These are phyloP conservation scores for Psettodes erumei DNA, from an alignment of 2,113 vertebrate species.

Conservation along the genomic window DNA sequence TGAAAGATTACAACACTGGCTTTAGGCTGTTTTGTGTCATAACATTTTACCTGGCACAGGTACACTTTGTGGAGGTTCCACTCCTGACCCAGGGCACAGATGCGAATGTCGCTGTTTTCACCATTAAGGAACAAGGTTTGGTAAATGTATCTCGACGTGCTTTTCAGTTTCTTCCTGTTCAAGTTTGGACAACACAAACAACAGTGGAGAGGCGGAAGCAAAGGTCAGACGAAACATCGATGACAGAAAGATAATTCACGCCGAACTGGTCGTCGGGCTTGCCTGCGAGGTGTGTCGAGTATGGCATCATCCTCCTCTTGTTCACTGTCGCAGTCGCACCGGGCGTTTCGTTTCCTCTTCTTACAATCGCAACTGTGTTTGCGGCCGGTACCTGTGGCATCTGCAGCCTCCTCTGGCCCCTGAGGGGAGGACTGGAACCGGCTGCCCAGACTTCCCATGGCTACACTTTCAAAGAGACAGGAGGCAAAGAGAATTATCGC, in stretches of 20 bases:
- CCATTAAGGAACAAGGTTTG: slow-evolving; percentile 97
- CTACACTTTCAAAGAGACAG: slow-evolving; percentile 20
- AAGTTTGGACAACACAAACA: slow-evolving; percentile 10
- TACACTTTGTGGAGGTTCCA: slow-evolving; percentile 99
- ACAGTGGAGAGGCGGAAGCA: background rate
- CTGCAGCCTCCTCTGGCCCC: slow-evolving; percentile 67
- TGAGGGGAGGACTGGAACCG: slow-evolving; percentile 75
- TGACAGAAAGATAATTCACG: background rate
- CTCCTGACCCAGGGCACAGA: slow-evolving; percentile 94
- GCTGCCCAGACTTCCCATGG: slow-evolving; percentile 82
- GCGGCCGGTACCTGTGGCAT: slow-evolving; percentile 58
- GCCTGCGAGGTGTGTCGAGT: slow-evolving; percentile 85
- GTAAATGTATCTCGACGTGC: slow-evolving; percentile 97
- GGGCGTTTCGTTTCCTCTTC: slow-evolving; percentile 83
- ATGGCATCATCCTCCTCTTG: slow-evolving; percentile 84
- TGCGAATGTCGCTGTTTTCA: slow-evolving; percentile 96
- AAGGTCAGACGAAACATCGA: slow-evolving; percentile 3
- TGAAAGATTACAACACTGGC: background rate
- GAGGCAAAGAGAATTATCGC: slow-evolving; percentile 11
- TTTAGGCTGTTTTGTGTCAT: background rate
- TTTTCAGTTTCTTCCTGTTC: slow-evolving; percentile 93
- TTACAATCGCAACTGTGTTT: slow-evolving; percentile 82
- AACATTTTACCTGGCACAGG: slow-evolving; percentile 90
- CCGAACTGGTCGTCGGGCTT: background rate
- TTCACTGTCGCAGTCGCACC: slow-evolving; percentile 85